Evolutionary conservation across 2,797 vertebrate species (phyloP).

Genomic region (Acanthopagrus latus): DNA sequence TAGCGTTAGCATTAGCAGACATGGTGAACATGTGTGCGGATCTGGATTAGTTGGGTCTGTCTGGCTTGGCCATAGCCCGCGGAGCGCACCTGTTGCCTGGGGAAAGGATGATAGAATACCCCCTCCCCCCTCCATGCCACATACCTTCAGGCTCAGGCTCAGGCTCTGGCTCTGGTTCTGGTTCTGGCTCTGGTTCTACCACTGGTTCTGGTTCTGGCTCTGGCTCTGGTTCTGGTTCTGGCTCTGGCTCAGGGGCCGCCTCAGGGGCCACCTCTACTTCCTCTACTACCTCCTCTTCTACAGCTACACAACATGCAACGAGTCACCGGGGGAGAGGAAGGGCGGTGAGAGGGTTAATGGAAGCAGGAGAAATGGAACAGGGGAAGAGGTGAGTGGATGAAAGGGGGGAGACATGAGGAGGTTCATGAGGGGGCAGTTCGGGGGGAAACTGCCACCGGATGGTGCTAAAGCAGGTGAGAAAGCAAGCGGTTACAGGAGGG

Average conservation of each 20-base stretch:
- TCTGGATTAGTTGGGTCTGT: conserved; percentile 57
- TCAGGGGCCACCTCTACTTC: conserved; percentile 88
- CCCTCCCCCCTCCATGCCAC: conserved; percentile 80
- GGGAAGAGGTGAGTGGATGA: conserved; percentile 36
- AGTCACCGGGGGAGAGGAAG: conserved; percentile 81
- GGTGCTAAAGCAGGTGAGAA: conserved; percentile 64
- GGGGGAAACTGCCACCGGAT: conserved; percentile 53
- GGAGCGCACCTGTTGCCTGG: conserved; percentile 60
- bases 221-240: conserved; percentile 73
- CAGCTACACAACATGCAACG: conserved; percentile 85
- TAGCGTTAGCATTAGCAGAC: conserved; percentile 65
- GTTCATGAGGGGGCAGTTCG: conserved; percentile 38
- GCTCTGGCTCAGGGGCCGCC: conserved; percentile 79
- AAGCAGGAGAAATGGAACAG: conserved; percentile 53
- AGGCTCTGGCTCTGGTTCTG: conserved; percentile 82
- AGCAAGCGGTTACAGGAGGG: conserved; percentile 63
- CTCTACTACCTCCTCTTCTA: conserved; percentile 81
- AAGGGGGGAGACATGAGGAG: conserved; percentile 46
- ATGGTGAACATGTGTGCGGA: conserved; percentile 42
- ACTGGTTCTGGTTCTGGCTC: conserved; percentile 67
- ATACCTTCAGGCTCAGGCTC: conserved; percentile 86
- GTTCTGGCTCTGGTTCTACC: conserved; percentile 58
- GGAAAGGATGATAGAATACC: conserved; percentile 79
- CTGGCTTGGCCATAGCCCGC: conserved; percentile 50
- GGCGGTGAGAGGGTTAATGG: conserved; percentile 75